These are phyloP conservation scores for Marcusenius ussheri DNA, from an alignment of 2,113 vertebrate genomes.

Conservation along the genomic window DNA sequence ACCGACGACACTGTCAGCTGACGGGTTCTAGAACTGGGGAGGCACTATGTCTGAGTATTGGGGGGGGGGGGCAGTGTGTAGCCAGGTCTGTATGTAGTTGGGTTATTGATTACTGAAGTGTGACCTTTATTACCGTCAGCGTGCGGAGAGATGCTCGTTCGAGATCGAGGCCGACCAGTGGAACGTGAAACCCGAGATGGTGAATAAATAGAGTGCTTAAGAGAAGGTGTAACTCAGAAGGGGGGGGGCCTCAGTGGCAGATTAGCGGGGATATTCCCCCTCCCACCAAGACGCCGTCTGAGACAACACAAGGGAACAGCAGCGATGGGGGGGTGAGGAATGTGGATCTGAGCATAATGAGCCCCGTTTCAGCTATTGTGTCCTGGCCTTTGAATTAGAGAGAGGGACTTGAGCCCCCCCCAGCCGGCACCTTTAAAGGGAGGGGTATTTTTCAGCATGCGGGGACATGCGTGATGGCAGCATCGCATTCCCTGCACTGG, in stretches of 20 bases:
- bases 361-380: not conserved
- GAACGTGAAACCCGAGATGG: not conserved
- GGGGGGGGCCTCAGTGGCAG: not conserved
- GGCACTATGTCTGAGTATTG: not conserved
- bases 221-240: not conserved
- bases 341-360: not conserved
- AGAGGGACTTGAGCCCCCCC: not conserved
- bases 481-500: not conserved
- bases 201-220: not conserved
- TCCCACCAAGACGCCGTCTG: not conserved
- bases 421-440: not conserved
- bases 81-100: not conserved
- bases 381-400: not conserved
- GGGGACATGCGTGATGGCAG: not conserved
- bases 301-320: not conserved
- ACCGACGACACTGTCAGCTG: not conserved
- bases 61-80: not conserved
- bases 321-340: not conserved
- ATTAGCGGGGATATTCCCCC: not conserved
- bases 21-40: not conserved
- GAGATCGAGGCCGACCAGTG: too few species aligned
- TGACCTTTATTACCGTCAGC: not conserved
- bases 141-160: too few species aligned
- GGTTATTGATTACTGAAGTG: not conserved
- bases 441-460: not conserved